phyloP scores from a whole-genome alignment of 2,113 vertebrate species.

The Thryonomys swinderianus region DNA sequence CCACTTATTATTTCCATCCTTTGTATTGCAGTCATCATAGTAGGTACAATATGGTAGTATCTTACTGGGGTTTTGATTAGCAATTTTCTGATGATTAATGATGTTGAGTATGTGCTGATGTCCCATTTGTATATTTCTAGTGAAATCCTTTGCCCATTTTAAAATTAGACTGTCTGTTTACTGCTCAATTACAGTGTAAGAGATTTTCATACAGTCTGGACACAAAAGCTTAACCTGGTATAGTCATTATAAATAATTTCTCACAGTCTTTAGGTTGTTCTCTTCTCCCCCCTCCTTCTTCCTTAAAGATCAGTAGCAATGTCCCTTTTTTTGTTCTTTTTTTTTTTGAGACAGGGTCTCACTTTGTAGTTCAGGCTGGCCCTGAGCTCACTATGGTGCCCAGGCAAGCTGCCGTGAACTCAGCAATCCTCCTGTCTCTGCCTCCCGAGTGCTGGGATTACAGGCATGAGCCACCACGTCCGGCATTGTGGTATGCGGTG shows the following conservation, averaged over 20 bases:
- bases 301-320: background rate
- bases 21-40: background rate
- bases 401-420: too few species aligned
- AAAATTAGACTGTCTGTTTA: background rate
- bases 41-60: background rate
- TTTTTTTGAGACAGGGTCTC: too few species aligned
- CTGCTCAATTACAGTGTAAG: background rate
- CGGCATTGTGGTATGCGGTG: too few species aligned
- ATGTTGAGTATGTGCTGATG: background rate
- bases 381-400: too few species aligned
- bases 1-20: background rate
- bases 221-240: background rate
- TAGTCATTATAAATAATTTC: background rate
- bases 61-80: background rate
- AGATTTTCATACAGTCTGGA: background rate
- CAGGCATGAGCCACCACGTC: too few species aligned
- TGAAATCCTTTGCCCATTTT: conserved; percentile 16
- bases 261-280: background rate
- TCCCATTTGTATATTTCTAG: background rate
- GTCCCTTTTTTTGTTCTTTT: background rate
- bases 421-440: too few species aligned
- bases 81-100: conserved; percentile 20
- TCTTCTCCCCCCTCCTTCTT: background rate
- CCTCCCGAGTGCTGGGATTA: too few species aligned
- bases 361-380: too few species aligned